These are phyloP conservation scores for Sinhomidia bicolor DNA, from an alignment of 2,888 invertebrate species.

Conservation along the genomic window DNA sequence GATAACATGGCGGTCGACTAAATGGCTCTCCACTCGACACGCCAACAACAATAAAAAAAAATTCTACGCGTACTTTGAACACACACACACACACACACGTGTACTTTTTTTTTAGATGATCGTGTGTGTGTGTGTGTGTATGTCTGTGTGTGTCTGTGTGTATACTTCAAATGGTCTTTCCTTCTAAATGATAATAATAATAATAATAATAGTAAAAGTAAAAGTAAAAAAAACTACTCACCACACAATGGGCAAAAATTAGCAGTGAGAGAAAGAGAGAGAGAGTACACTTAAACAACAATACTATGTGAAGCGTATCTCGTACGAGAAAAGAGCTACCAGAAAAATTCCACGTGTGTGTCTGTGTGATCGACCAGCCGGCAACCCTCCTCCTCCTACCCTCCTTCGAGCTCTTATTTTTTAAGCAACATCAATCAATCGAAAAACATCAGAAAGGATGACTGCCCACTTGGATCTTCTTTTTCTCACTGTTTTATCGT, in stretches of 20 bases:
- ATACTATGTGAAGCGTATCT: too few relatives aligned
- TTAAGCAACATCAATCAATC: constrained; percentile 70
- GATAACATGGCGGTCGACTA: neutral
- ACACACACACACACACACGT: too few relatives aligned
- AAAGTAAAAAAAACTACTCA: too few relatives aligned
- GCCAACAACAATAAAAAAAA: neutral
- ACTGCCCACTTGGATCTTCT: constrained; percentile 47
- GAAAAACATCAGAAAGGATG: constrained; percentile 60
- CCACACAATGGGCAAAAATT: too few relatives aligned
- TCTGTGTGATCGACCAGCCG: neutral
- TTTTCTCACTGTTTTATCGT: neutral
- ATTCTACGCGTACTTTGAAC: neutral
- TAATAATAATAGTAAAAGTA: too few relatives aligned
- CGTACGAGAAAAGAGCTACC: too few relatives aligned
- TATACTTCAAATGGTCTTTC: constrained; percentile 61
- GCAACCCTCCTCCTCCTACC: neutral
- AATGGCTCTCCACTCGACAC: neutral
- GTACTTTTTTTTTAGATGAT: too few relatives aligned
- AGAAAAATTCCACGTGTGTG: too few relatives aligned
- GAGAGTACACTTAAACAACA: too few relatives aligned
- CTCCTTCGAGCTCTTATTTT: constrained; percentile 51
- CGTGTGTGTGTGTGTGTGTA: too few relatives aligned
- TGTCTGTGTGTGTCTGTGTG: too few relatives aligned
- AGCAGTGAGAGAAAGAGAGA: too few relatives aligned
- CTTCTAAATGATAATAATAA: constrained; percentile 34